Evolutionary conservation across 2,888 invertebrate genomes (phyloP).

Genomic region (Eilema sororculum): DNA sequence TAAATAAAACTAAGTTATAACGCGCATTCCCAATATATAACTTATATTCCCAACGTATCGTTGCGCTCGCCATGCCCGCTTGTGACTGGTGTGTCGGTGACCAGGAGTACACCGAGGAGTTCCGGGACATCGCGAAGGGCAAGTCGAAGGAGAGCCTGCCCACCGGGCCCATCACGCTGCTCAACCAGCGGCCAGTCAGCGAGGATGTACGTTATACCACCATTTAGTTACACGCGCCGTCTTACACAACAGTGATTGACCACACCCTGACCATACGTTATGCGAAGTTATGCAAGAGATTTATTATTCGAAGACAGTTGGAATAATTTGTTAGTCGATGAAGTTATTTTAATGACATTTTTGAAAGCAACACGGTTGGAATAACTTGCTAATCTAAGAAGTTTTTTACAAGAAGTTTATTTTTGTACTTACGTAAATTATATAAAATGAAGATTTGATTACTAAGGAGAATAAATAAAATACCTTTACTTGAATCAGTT

Average conservation of each 20-base stretch:
- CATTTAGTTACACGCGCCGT: conserved; percentile 30
- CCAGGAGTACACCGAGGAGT: conserved; percentile 98
- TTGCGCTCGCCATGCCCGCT: conserved; percentile 73
- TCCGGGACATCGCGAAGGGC: conserved; percentile 98
- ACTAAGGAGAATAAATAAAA: not conserved
- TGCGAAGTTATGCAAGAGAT: conserved; percentile 3
- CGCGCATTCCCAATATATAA: not conserved
- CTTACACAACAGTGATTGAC: conserved; percentile 33
- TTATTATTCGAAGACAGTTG: conserved; percentile 12
- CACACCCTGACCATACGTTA: not conserved
- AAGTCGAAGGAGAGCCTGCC: conserved; percentile 97
- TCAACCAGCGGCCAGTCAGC: conserved; percentile 97
- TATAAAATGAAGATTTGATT: not conserved
- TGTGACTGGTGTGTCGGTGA: conserved; percentile 77
- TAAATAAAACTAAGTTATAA: not conserved
- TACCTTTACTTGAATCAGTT: not conserved
- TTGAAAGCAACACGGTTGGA: not conserved
- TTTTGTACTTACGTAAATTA: not conserved
- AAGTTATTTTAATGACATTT: conserved; percentile 7
- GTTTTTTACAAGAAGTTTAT: no score
- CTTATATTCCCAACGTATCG: conserved; percentile 65
- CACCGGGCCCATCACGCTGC: conserved; percentile 96
- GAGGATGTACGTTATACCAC: conserved; percentile 92
- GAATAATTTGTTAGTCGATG: not conserved
- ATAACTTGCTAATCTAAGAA: not conserved